Evolutionary conservation across 2,113 vertebrate genomes (phyloP).

Genomic region (Eretmochelys imbricata): DNA sequence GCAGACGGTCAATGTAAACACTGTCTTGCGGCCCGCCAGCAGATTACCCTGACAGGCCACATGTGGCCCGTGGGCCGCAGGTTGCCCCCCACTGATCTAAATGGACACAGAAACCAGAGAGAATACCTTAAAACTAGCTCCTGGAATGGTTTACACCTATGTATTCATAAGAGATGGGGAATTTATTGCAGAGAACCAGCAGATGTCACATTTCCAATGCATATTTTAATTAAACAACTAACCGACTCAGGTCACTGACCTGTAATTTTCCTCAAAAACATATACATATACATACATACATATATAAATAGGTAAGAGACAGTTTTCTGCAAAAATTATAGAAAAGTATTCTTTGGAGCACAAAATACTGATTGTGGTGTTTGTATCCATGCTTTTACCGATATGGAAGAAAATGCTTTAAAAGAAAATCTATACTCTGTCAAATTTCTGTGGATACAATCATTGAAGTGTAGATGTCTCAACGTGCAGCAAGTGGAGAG

Average conservation of each 20-base stretch:
- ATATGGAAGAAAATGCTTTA: not conserved
- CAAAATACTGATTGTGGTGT: not conserved
- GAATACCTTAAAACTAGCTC: not conserved
- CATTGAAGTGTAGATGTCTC: not conserved
- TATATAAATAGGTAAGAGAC: not conserved
- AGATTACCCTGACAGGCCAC: too few species aligned
- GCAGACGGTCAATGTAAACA: too few species aligned
- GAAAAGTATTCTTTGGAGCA: not conserved
- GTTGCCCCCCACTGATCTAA: too few species aligned
- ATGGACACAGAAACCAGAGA: not conserved
- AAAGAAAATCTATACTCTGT: not conserved
- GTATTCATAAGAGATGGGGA: not conserved
- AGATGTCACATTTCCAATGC: not conserved
- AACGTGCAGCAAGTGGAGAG: rapidly evolving
- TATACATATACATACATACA: not conserved
- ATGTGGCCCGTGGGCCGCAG: too few species aligned
- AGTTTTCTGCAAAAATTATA: not conserved
- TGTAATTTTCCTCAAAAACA: not conserved
- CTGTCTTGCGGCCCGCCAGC: too few species aligned
- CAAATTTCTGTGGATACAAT: not conserved
- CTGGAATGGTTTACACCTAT: not conserved
- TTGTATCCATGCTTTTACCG: not conserved
- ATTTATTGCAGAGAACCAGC: not conserved
- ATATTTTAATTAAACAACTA: not conserved
- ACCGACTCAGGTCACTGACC: not conserved